Base-by-base conservation (phyloP, 2,113 vertebrate genomes). In the Stigmatopora argus region DNA sequence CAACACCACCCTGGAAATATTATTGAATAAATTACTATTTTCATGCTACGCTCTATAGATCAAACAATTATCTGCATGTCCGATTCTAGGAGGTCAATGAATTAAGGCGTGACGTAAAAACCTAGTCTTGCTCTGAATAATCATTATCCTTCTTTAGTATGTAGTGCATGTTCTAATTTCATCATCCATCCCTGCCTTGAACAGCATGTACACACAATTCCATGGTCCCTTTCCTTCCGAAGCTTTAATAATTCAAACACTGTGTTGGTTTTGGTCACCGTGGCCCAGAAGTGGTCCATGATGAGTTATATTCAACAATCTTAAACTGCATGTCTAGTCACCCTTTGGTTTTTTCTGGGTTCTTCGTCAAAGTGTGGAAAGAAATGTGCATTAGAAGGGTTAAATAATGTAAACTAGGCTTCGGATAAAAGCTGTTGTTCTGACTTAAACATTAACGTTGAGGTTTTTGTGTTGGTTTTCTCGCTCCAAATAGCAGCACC, bases 241-340 rank as follows among this genome's bases (percentile, higher is more conserved):
- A 34, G 49, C 56, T 51, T 79, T 21, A 78, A 80, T 78, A 61
- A 78, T 81, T 80, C 73, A 78, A 52, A 18, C 56, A 41, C 19
- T 23, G 53, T 31, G 48, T 55, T 53, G 64, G 41, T 47, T 55
- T 52, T 63, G 75, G 70, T 62, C 66, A 64, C 69, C 63, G 69
- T 23, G 73, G 64, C 70, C 67, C 73, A 66, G 60, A 72, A 74
- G 74, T 72, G 67, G 74, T 67, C 73, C 51, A 67, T 41, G 65
- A 23, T n/a, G 15, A 66, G 44, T 41, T 61, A 68, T 65, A 72
- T 45, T 77, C 45, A 72, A 58, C 51, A 53, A 19, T 23, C 13
- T 21, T 23, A 23, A 23, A 23, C 51, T 53, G 19, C 21, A 26
- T 4, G 21, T 21, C 19, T 23, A 2, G 11, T 53, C 19, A 31